Percentiles rank a stretch among this genome's conserved stretches.
Conservation (phyloP, 2,113 vertebrate species). For the Psettodes erumei region DNA sequence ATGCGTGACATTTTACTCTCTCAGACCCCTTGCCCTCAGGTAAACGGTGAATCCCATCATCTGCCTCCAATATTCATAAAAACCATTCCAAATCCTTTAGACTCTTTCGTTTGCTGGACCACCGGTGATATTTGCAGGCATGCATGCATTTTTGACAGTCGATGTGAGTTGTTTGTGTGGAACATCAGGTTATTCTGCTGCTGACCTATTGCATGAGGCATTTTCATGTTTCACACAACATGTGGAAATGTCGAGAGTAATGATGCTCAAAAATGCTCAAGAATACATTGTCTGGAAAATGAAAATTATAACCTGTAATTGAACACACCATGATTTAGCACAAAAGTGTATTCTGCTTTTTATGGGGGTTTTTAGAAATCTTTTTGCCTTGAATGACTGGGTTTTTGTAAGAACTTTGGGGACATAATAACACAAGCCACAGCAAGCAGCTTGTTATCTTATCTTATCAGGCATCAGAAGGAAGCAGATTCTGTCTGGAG, state of each 20-base stretch:
- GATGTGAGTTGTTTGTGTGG: background rate
- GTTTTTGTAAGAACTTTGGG: background rate
- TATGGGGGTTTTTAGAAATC: too few species aligned
- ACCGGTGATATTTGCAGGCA: constrained; percentile 17
- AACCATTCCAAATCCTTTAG: background rate
- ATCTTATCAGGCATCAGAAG: background rate
- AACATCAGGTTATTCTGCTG: background rate
- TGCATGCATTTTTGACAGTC: background rate
- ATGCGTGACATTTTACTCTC: constrained; percentile 27
- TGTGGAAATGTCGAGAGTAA: background rate
- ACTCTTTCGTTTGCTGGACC: constrained; percentile 4
- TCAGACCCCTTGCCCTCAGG: constrained; percentile 17
- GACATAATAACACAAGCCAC: background rate
- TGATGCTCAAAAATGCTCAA: too few species aligned
- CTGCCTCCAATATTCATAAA: constrained; percentile 7
- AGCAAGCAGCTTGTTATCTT: background rate
- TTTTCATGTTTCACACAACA: background rate
- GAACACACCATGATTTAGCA: background rate
- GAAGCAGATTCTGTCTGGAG: background rate
- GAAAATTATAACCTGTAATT: too few species aligned
- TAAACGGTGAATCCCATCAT: constrained; percentile 11
- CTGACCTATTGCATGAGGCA: background rate
- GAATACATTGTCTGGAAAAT: too few species aligned
- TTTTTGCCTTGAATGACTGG: background rate
- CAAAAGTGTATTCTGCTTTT: background rate